Percentiles rank a stretch among this genome's conserved stretches.
phyloP scores from a whole-genome alignment of 2,113 vertebrate genomes.

The Trochalopteron elliotii region DNA sequence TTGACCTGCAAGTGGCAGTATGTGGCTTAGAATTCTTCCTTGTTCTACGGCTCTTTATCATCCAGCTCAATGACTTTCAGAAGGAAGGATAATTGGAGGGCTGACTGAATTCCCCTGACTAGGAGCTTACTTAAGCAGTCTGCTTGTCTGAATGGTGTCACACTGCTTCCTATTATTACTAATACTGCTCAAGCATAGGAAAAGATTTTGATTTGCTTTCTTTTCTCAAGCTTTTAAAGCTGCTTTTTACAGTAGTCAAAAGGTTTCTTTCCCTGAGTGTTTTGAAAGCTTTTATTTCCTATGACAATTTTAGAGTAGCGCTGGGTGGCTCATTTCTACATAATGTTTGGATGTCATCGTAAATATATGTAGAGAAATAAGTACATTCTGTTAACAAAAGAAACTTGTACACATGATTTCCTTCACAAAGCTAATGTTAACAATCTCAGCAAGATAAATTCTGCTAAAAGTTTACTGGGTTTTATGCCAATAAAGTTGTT shows the following conservation, averaged over 20 bases:
- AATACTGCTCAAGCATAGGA: not conserved
- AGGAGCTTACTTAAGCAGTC: not conserved
- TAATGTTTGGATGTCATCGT: not conserved
- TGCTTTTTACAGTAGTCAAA: not conserved
- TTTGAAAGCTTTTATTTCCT: not conserved
- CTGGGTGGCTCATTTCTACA: not conserved
- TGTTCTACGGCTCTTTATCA: not conserved
- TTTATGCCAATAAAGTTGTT: not conserved
- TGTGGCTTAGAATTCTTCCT: constrained; percentile 38
- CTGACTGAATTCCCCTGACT: not conserved
- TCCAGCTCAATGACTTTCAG: not conserved
- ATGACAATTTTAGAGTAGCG: not conserved
- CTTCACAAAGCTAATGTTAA: not conserved
- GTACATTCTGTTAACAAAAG: not conserved
- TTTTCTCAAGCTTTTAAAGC: not conserved
- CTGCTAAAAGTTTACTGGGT: not conserved
- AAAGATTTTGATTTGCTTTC: not conserved
- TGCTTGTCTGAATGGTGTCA: not conserved
- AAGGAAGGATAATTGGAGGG: not conserved
- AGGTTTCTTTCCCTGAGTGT: not conserved
- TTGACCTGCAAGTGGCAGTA: constrained; percentile 66
- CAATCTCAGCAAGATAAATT: not conserved
- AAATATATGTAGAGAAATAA: not conserved
- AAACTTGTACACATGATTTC: not conserved
- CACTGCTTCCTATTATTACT: not conserved